Evolutionary conservation across 2,113 vertebrate species (phyloP).

Genomic region (Amphilophus citrinellus): DNA sequence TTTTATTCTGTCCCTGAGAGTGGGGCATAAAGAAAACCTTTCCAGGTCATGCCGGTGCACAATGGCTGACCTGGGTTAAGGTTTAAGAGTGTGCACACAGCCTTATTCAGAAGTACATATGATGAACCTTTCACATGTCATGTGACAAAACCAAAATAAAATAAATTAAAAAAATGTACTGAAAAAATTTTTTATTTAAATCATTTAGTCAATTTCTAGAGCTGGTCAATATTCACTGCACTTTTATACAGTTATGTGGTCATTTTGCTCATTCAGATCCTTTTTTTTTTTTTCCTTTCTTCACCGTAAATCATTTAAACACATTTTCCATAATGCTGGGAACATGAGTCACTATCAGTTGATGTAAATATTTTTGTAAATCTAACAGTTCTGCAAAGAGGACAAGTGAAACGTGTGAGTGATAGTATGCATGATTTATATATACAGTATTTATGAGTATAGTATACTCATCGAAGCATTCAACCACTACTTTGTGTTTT

Average conservation of each 20-base stretch:
- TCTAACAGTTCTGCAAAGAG: conserved; percentile 21
- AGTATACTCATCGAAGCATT: conserved; percentile 29
- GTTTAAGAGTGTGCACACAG: conserved; percentile 1
- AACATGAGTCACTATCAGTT: conserved; percentile 56
- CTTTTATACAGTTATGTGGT: not conserved
- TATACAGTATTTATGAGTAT: conserved; percentile 62
- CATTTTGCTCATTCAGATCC: not conserved
- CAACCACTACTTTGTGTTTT: conserved; percentile 22
- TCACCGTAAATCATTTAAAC: not conserved
- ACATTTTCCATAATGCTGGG: conserved; percentile 65
- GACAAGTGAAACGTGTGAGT: conserved; percentile 8
- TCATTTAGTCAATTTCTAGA: not conserved
- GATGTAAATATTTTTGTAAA: conserved; percentile 67
- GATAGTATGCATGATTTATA: conserved; percentile 46
- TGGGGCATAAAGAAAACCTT: not conserved
- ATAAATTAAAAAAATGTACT: not conserved
- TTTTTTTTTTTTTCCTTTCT: not conserved
- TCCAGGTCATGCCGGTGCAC: not conserved
- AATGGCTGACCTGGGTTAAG: not conserved
- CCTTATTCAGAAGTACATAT: not conserved
- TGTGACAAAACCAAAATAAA: not conserved
- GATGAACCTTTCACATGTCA: not conserved
- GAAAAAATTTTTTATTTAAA: not conserved
- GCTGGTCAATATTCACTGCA: too few relatives aligned
- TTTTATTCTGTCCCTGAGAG: not conserved